Percentiles rank a stretch among this genome's conserved stretches.
Conservation (phyloP, 2,797 vertebrate genomes). For the Pithecia hirsuta region DNA sequence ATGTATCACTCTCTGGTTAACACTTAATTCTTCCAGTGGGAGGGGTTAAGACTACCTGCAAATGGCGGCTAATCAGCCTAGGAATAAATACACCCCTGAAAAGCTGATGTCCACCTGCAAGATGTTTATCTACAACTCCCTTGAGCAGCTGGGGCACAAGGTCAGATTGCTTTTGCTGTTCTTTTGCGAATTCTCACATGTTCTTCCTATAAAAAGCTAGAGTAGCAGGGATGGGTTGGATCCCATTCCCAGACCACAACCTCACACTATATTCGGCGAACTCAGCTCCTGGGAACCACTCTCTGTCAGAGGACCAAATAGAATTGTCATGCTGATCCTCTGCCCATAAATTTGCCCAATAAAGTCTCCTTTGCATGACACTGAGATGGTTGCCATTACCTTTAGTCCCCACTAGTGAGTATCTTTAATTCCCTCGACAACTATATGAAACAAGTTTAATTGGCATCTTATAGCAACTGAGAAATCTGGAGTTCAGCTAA, state of each 20-base stretch:
- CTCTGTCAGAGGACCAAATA: neutral
- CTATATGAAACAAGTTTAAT: neutral
- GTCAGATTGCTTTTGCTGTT: neutral
- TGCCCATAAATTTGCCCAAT: neutral
- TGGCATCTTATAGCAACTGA: neutral
- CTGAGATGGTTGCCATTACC: neutral
- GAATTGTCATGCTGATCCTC: neutral
- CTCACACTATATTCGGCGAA: neutral
- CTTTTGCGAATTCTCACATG: neutral
- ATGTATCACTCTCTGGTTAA: neutral
- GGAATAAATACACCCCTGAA: neutral
- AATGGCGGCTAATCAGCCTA: neutral
- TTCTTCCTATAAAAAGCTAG: neutral
- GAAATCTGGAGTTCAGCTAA: neutral
- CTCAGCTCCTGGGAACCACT: neutral
- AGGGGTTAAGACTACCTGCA: neutral
- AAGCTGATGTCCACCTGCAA: neutral
- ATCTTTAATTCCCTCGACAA: neutral
- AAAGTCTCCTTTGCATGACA: neutral
- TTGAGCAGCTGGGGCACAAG: neutral
- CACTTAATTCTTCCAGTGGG: neutral
- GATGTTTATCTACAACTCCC: neutral
- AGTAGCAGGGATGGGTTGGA: neutral
- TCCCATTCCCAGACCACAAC: neutral
- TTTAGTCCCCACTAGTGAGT: too few species aligned